A percentile compares a stretch with the other conserved stretches of the same genome.
Evolutionary conservation across 2,113 vertebrate genomes (phyloP).

Genomic region (Odontesthes bonariensis): DNA sequence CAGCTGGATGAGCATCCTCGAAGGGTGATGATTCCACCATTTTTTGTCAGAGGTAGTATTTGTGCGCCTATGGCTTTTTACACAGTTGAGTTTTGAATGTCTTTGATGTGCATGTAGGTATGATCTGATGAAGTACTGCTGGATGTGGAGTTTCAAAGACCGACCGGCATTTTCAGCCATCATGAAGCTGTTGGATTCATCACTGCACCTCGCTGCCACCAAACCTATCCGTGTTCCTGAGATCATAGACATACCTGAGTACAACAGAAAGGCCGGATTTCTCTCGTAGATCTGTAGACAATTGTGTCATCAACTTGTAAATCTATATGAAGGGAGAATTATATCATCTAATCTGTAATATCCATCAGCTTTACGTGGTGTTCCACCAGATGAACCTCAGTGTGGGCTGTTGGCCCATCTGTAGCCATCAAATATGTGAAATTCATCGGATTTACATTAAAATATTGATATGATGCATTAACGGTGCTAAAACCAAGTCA

Average conservation of each 20-base stretch:
- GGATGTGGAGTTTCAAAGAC: slow-evolving; percentile 76
- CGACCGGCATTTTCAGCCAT: slow-evolving; percentile 64
- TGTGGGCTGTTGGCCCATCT: not conserved
- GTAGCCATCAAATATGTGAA: no score
- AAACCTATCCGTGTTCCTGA: slow-evolving; percentile 47
- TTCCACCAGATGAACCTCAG: not conserved
- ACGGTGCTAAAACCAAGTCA: not conserved
- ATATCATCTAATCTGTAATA: not conserved
- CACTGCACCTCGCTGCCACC: no score
- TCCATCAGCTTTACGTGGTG: not conserved
- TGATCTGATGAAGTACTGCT: slow-evolving; percentile 79
- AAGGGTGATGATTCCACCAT: no score
- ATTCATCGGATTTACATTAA: no score
- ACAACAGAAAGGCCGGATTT: slow-evolving; percentile 67
- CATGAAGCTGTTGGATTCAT: slow-evolving; percentile 58
- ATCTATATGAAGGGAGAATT: no score
- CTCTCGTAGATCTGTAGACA: not conserved
- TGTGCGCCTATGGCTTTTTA: no score
- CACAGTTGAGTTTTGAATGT: not conserved
- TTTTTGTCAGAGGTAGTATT: no score
- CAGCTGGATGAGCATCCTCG: no score
- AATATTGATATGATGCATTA: not conserved
- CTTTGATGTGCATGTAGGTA: slow-evolving; percentile 54
- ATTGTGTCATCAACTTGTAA: not conserved
- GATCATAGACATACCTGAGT: slow-evolving; percentile 62